These are phyloP conservation scores for Oncopeltus fasciatus DNA, from an alignment of 1,140 invertebrate species.

Conservation along the genomic window DNA sequence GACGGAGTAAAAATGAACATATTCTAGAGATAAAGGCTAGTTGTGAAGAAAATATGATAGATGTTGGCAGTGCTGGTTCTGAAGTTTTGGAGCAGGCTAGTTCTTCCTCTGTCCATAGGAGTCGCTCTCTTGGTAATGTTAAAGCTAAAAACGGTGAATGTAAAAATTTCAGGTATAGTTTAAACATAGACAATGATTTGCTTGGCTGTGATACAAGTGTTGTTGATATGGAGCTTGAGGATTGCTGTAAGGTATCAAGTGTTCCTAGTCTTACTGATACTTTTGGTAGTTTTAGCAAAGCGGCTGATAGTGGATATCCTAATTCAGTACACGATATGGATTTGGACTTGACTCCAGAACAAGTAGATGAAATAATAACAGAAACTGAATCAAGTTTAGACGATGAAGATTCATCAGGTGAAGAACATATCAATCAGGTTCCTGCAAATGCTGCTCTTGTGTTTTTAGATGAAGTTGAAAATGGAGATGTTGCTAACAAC, in stretches of 20 bases:
- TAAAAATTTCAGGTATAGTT: slow-evolving; percentile 14
- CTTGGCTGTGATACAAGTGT: slow-evolving; percentile 9
- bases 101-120: background rate
- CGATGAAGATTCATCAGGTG: slow-evolving; percentile 15
- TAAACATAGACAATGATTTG: slow-evolving; percentile 10
- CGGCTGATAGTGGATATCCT: slow-evolving; percentile 37
- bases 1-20: too few species aligned
- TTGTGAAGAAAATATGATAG: too few species aligned
- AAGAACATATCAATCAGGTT: background rate
- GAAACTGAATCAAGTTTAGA: slow-evolving; percentile 22
- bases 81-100: background rate
- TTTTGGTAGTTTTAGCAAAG: slow-evolving; percentile 19
- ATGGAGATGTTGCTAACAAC: slow-evolving; percentile 40
- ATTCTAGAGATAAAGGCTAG: too few species aligned
- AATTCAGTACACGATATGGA: slow-evolving; percentile 33
- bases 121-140: background rate
- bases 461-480: slow-evolving; percentile 30
- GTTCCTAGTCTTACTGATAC: background rate
- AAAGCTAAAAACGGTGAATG: background rate
- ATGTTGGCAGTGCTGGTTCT: background rate
- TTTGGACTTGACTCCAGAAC: slow-evolving; percentile 25
- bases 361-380: slow-evolving; percentile 24
- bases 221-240: background rate
- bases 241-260: background rate
- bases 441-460: background rate